phyloP scores from a whole-genome alignment of 2,888 invertebrate species.

The Pseudococcus longispinus region DNA sequence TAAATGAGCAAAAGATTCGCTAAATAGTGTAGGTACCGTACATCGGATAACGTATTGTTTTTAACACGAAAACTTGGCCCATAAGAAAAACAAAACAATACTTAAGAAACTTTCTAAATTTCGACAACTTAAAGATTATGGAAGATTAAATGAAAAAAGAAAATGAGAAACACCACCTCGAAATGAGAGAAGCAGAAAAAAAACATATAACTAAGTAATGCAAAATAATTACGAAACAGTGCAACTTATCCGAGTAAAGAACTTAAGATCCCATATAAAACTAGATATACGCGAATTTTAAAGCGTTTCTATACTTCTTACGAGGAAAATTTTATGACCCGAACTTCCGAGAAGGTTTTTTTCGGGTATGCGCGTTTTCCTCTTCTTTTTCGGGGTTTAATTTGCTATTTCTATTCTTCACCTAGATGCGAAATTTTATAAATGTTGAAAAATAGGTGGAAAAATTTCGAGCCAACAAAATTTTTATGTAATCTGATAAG shows the following conservation, averaged over 20 bases:
- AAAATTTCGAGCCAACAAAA: too few relatives aligned
- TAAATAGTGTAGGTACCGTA: not conserved
- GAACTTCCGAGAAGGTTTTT: not conserved
- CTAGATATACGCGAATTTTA: not conserved
- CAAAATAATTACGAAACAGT: conserved; percentile 21
- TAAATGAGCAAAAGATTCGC: conserved; percentile 34
- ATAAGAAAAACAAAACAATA: conserved; percentile 9
- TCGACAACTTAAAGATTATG: conserved; percentile 32
- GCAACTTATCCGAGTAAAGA: not conserved
- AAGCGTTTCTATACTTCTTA: not conserved
- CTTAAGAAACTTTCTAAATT: conserved; percentile 14
- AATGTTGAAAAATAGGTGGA: too few relatives aligned
- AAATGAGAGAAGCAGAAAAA: not conserved
- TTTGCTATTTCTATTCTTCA: not conserved
- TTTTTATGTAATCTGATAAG: too few relatives aligned
- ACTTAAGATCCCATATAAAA: not conserved
- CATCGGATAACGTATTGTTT: conserved; percentile 20
- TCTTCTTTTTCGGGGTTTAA: not conserved
- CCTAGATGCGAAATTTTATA: not conserved
- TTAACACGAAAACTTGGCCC: conserved; percentile 19
- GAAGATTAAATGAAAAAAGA: conserved; percentile 35
- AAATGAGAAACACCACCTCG: conserved; percentile 12
- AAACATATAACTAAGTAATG: conserved; percentile 1
- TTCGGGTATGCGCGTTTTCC: not conserved
- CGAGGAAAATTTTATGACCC: not conserved